phyloP scores from a whole-genome alignment of 2,113 vertebrate species.

The Glaucidium brasilianum region DNA sequence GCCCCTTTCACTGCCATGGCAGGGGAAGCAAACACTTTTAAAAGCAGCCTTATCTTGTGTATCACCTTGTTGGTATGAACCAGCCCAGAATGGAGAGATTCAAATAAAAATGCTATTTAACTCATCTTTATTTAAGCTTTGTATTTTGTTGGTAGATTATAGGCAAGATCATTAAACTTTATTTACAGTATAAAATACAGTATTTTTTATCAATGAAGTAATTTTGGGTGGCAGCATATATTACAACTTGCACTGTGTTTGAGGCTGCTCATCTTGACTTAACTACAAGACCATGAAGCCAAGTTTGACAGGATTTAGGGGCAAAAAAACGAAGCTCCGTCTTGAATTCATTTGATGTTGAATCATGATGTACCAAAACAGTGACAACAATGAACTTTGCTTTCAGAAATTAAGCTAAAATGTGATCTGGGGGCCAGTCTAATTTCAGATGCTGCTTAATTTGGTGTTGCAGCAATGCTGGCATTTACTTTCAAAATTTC shows the following conservation, averaged over 20 bases:
- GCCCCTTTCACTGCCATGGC: rapidly evolving
- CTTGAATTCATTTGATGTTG: not conserved
- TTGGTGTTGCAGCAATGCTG: not conserved
- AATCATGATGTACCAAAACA: rapidly evolving
- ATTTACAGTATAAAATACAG: slow-evolving; percentile 69
- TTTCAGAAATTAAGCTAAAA: not conserved
- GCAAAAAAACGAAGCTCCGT: not conserved
- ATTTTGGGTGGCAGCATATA: slow-evolving; percentile 40
- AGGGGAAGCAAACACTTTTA: not conserved
- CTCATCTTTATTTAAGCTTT: slow-evolving; percentile 68
- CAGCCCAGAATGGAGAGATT: slow-evolving; percentile 44
- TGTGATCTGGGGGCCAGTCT: not conserved
- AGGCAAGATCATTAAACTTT: slow-evolving; percentile 66
- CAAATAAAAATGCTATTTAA: slow-evolving; percentile 54
- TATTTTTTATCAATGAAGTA: slow-evolving; percentile 26
- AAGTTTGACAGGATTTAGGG: slow-evolving; percentile 54
- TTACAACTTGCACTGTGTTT: slow-evolving; percentile 43
- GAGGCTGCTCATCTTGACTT: slow-evolving; percentile 26
- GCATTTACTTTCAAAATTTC: not conserved
- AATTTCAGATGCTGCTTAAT: not conserved
- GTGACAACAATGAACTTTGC: not conserved
- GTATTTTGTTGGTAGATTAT: slow-evolving; percentile 59
- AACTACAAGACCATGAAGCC: slow-evolving; percentile 29
- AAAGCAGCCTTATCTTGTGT: not conserved
- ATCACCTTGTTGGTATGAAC: not conserved